Evolutionary conservation across 2,797 vertebrate genomes (phyloP), one percentile per base, ranked within the genome.

Genomic region (Galaxias olidus): DNA sequence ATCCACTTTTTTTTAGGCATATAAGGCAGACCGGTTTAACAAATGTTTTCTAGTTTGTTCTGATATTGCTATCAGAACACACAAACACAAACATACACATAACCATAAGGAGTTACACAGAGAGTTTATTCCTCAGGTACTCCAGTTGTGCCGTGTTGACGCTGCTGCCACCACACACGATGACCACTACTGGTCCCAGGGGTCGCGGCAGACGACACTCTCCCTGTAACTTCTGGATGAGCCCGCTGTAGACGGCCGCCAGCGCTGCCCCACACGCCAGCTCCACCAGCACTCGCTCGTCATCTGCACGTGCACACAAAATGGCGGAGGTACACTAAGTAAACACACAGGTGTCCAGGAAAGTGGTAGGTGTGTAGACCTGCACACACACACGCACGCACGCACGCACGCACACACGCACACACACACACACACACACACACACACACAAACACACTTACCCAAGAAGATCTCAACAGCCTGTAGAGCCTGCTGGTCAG

Each of bases 271-370:
- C 83, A 17, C 86, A 88, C 1, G 86, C 79, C 43, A 86, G 61
- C 66, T 88, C 86, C 61, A 87, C 85, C 59, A 88, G 52, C 46
- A 88, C 84, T 46, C 85, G 82, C 72, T 88, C 86, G 46, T 88
- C 85, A 61, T 88, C 86, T 87, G 59, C 47, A 66, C n/a, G 66
- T 46, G 51, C 30, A 30, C 30, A 30, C 30, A 30, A 30, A 30
- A 30, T 30, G 30, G 30, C 6, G 30, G 30, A 30, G 3, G 30
- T 30, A 30, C 30, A 30, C 2, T 2, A 30, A 30, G 6, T 30
- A 30, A 30, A 30, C 30, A 30, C 30, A 30, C 30, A 30, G 30
- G 6, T 30, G 6, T 3, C 30, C 30, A 30, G 30, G 30, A 30
- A 30, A 30, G 30, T 30, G 6, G 30, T 30, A 30, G 30, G 6